These are phyloP conservation scores for Barbus barbus DNA, from an alignment of 2,113 vertebrate genomes.

Conservation along the genomic window DNA sequence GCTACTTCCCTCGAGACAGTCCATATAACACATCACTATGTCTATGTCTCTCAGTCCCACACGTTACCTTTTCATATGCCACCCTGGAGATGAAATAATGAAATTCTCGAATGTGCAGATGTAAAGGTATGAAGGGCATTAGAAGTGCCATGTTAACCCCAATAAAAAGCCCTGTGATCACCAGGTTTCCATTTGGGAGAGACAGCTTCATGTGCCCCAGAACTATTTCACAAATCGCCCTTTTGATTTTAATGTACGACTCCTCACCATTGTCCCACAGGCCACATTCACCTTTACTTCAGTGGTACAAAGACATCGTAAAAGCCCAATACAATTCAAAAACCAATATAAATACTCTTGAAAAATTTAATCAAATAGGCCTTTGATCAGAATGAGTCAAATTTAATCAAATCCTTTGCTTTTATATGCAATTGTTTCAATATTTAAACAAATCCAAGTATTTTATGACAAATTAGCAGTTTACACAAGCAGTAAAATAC, in stretches of 20 bases:
- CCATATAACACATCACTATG: slow-evolving; percentile 68
- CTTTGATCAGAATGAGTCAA: not conserved
- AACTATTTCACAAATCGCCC: slow-evolving; percentile 30
- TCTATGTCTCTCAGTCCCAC: slow-evolving; percentile 62
- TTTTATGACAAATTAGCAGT: not conserved
- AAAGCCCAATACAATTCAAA: not conserved
- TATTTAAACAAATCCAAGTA: not conserved
- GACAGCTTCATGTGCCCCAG: not conserved
- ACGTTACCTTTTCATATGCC: slow-evolving; percentile 62
- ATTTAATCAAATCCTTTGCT: not conserved
- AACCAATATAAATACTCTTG: not conserved
- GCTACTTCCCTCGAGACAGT: slow-evolving; percentile 33
- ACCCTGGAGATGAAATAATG: slow-evolving; percentile 67
- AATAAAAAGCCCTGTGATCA: slow-evolving; percentile 7
- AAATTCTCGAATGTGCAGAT: slow-evolving; percentile 59
- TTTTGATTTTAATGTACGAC: slow-evolving; percentile 3
- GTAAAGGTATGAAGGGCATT: slow-evolving; percentile 59
- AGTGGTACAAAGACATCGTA: no score
- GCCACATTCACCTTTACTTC: slow-evolving; percentile 1
- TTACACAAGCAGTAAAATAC: not conserved
- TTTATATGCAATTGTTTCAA: not conserved
- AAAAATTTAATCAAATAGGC: not conserved
- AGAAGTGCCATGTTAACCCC: slow-evolving; percentile 31
- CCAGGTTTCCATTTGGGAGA: slow-evolving; percentile 35
- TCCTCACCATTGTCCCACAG: not conserved